These are phyloP conservation scores for Periophthalmus magnuspinnatus DNA, from an alignment of 2,797 vertebrate genomes.

Conservation along the genomic window DNA sequence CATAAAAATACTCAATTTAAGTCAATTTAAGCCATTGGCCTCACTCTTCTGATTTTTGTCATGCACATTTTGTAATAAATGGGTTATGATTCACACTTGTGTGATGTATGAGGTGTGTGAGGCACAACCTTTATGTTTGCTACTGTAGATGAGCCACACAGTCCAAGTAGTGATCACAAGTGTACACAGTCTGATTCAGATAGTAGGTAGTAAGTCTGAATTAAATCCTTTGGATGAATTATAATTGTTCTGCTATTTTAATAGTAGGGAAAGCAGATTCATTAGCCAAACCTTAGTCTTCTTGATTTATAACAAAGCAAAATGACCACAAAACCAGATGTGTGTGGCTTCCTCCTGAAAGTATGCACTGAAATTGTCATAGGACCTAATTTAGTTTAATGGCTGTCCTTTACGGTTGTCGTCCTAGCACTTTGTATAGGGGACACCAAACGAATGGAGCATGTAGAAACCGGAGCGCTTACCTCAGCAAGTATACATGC, in stretches of 20 bases:
- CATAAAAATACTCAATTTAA: slow-evolving; percentile 37
- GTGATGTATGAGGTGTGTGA: slow-evolving; percentile 48
- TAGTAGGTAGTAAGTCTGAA: not conserved
- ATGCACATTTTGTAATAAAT: slow-evolving; percentile 38
- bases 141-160: slow-evolving; percentile 33
- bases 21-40: slow-evolving; percentile 42
- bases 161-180: slow-evolving; percentile 32
- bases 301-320: not conserved
- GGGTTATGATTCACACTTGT: slow-evolving; percentile 27
- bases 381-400: slow-evolving; percentile 5
- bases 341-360: not conserved
- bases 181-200: slow-evolving; percentile 1
- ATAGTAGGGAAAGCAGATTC: not conserved
- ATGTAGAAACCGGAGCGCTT: slow-evolving; percentile 6
- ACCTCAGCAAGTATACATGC: slow-evolving; percentile 4
- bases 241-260: not conserved
- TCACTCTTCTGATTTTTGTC: slow-evolving; percentile 42
- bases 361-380: not conserved
- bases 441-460: not conserved
- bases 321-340: not conserved
- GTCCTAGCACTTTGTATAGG: slow-evolving; percentile 1
- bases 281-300: not conserved
- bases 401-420: slow-evolving; percentile 2
- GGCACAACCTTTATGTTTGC: slow-evolving; percentile 53
- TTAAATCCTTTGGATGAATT: not conserved